Base-by-base conservation (phyloP, 2,797 vertebrate species). In the Ceryle rudis region DNA sequence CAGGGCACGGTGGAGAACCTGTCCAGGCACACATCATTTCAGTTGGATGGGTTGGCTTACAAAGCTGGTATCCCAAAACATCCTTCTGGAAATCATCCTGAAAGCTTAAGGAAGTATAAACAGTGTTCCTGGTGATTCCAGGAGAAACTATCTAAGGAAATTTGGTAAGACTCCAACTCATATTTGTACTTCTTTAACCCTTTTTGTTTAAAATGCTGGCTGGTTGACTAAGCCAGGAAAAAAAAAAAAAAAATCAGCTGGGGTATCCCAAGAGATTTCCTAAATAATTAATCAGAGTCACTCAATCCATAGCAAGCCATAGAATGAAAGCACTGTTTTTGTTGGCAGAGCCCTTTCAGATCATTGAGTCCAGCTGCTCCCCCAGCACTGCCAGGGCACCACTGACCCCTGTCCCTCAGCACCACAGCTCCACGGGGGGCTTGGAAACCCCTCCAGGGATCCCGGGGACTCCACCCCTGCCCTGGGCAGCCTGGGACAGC, bases 21-120 rank as follows among this genome's bases (percentile, higher is more conserved):
- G 95, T 81, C 83, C 73, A 93, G 95, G 83, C 95, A 96, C 66
- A 94, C n/a, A 46, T 65, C 78, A 75, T 81, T 93, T 87, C 77
- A 60, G 58, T 66, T 91, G 88, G 39, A 81, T 84, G 66, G 62
- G 79, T 95, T 90, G 90, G 73, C 92, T 95, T 90, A 84, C 70
- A 93, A 95, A 86, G 70, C 51, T 86, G 62, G 58, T 70, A 94
- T 94, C 86, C 83, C 70, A 93, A 86, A 95, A 94, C 81, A 72
- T 66, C 81, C 92, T 92, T 93, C 92, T 95, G 94, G 95, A 94
- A 95, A 94, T 70, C 73, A 86, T 55, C 72, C 58, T 69, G 62
- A 72, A 86, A 84, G 88, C 55, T 90, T 86, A 62, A 90, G 86
- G 93, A 94, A 81, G 80, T 46, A 81, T 86, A 94, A 94, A 86